phyloP scores from a whole-genome alignment of 1,140 invertebrate genomes.

The Ditylenchus dipsaci region DNA sequence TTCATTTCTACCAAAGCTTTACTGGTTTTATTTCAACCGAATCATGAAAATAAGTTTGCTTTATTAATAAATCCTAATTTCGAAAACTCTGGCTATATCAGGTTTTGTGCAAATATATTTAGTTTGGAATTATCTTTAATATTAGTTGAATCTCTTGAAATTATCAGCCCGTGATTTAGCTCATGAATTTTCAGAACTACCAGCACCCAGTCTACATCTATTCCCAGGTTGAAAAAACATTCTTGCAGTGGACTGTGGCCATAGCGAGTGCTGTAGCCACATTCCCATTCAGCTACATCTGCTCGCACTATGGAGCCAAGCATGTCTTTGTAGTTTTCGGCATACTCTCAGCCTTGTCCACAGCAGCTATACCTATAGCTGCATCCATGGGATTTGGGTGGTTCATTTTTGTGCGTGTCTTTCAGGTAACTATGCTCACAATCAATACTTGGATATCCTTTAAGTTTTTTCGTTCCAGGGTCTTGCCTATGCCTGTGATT shows the following conservation, averaged over 20 bases:
- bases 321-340: constrained; percentile 42
- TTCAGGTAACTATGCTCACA: constrained; percentile 16
- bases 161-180: too few relatives aligned
- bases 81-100: too few relatives aligned
- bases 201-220: constrained; percentile 20
- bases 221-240: constrained; percentile 20
- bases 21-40: too few relatives aligned
- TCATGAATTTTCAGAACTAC: background rate
- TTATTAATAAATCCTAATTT: too few relatives aligned
- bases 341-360: constrained; percentile 35
- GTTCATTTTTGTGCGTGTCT: constrained; percentile 30
- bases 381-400: constrained; percentile 11
- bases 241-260: constrained; percentile 31
- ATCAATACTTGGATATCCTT: background rate
- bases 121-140: too few relatives aligned
- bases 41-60: too few relatives aligned
- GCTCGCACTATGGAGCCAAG: constrained; percentile 38
- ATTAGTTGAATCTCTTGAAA: too few relatives aligned
- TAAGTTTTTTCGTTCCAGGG: constrained; percentile 15
- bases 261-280: constrained; percentile 35
- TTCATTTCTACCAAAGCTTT: too few relatives aligned
- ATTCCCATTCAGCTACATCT: constrained; percentile 37
- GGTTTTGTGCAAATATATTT: too few relatives aligned
- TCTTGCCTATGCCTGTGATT: constrained; percentile 29
- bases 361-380: constrained; percentile 33